Percentiles rank a stretch among this genome's conserved stretches.
These are phyloP conservation scores for Cactoblastis cactorum DNA, from an alignment of 2,888 invertebrate genomes.

Conservation along the genomic window DNA sequence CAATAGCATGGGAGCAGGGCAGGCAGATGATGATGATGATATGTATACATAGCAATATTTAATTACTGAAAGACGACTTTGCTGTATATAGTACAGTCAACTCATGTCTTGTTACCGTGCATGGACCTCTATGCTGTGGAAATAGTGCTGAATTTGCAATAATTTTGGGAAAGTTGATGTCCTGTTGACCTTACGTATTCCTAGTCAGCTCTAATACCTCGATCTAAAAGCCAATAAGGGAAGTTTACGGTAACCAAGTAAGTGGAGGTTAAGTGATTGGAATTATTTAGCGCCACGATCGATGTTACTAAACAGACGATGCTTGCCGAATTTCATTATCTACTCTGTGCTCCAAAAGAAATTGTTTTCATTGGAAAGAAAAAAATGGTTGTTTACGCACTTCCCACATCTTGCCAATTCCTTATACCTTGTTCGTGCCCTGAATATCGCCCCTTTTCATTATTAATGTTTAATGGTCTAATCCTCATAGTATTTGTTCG, in stretches of 20 bases:
- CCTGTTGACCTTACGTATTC: not conserved
- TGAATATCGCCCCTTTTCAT: slow-evolving; percentile 21
- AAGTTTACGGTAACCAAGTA: slow-evolving; percentile 45
- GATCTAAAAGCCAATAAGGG: slow-evolving; percentile 56
- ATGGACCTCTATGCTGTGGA: no score
- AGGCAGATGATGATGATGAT: no score
- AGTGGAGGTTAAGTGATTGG: slow-evolving; percentile 43
- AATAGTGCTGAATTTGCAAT: no score
- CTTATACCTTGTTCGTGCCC: slow-evolving; percentile 19
- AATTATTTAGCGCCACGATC: slow-evolving; percentile 51
- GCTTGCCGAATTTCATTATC: slow-evolving; percentile 20
- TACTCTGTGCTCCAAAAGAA: not conserved
- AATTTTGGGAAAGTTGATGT: no score
- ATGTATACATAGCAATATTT: no score
- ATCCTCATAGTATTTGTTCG: slow-evolving; percentile 18
- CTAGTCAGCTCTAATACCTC: slow-evolving; percentile 49
- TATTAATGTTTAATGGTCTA: slow-evolving; percentile 23
- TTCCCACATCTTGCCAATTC: slow-evolving; percentile 15
- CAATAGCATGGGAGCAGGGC: no score
- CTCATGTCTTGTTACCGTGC: no score
- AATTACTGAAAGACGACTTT: no score
- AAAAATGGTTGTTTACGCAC: slow-evolving; percentile 19
- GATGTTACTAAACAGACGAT: slow-evolving; percentile 27
- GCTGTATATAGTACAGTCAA: no score
- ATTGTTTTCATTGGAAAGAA: slow-evolving; percentile 18